Base-by-base conservation (phyloP, 2,888 invertebrate genomes). In the Netelia melanura region DNA sequence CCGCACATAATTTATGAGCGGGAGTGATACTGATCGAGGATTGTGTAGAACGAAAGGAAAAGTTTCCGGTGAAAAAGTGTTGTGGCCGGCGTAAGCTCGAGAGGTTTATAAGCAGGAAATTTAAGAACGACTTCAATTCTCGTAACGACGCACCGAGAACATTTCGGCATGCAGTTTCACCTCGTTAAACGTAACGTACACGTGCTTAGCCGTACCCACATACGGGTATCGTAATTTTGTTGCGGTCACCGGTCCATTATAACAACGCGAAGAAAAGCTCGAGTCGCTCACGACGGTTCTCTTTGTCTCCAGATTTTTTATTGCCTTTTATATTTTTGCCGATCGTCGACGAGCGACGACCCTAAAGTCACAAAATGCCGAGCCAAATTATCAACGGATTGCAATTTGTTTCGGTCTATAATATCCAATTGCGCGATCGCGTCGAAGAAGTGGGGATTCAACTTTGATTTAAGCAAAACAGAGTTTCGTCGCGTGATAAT, bases 231-330 rank as follows among this genome's bases (percentile, higher is more conserved):
- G 56, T 54, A 23, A 52, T 58, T 70, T 11, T 38, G 64, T 11
- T 25, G 62, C 43, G 48, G 17, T 44, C 54, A 58, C 62, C 72
- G 54, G 21, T 64, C 17, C 38, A 65, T 76, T 54, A 52, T 58
- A 56, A 30, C 52, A 44, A 44, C 65, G n/a, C 76, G 76, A 67
- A 76, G 56, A 76, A 38, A 76, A 48, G 8, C 74, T 14, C n/a
- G 38, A 56, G 74, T 38, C 30, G 54, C 74, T 25, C 25, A 23
- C 56, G 17, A n/a, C 17, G 17, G 23, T 61, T 74, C 48, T 58
- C 54, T 72, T 64, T 58, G 62, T 71, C 70, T 78, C 56, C 62
- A 17, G 52, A 0, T 64, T 62, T 38, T 71, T 70, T 58, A 71
- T 78, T 61, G 44, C 30, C 48, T 17, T 52, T 62, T 14, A 11